Percentiles rank a stretch among this genome's conserved stretches.
Conservation (phyloP, 2,113 vertebrate species). For the Sporophila hypoxantha region DNA sequence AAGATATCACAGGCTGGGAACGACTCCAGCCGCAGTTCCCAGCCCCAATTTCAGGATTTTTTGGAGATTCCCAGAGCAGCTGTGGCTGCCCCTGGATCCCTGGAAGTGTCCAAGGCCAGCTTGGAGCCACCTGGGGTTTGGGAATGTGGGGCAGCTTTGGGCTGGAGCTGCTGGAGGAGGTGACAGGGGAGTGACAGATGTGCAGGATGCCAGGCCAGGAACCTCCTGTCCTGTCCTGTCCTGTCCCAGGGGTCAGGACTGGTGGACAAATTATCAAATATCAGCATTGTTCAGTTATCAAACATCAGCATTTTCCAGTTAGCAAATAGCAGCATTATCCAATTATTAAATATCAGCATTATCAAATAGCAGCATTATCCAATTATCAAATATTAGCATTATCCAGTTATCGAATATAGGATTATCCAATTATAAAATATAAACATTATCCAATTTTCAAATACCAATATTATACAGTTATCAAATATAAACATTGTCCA, state of each 20-base stretch:
- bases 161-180: background rate
- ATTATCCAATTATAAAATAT: too few relatives aligned
- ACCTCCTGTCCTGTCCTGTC: background rate
- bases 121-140: background rate
- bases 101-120: background rate
- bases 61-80: background rate
- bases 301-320: rapidly evolving
- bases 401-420: too few relatives aligned
- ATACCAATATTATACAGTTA: too few relatives aligned
- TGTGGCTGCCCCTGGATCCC: background rate
- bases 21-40: background rate
- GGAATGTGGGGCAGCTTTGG: background rate
- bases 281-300: background rate
- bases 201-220: background rate
- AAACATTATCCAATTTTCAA: too few relatives aligned
- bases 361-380: background rate
- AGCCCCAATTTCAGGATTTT: background rate
- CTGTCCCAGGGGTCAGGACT: background rate
- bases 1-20: background rate
- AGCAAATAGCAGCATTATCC: too few relatives aligned
- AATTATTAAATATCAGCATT: rapidly evolving
- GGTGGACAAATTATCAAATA: background rate
- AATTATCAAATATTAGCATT: background rate
- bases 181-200: background rate
- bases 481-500: too few relatives aligned